These are phyloP conservation scores for Platyrinchus mystaceus DNA, from an alignment of 2,797 vertebrate genomes.

Conservation along the genomic window DNA sequence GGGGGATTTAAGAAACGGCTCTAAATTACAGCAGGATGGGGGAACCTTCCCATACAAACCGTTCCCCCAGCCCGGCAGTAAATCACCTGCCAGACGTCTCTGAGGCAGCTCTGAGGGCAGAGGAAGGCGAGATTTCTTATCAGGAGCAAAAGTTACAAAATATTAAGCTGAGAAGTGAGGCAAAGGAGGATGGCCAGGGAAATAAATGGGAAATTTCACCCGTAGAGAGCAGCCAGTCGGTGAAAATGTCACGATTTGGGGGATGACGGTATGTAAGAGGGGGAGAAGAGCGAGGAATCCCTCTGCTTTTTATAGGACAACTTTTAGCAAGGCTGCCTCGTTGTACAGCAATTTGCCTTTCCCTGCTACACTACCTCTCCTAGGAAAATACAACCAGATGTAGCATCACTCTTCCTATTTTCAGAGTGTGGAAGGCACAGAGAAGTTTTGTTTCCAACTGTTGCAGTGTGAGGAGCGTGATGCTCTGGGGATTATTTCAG, in stretches of 20 bases:
- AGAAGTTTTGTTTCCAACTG: neutral
- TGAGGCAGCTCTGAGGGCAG: neutral
- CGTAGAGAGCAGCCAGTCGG: neutral
- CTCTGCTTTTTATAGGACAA: neutral
- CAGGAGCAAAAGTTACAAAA: neutral
- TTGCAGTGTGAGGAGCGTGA: rapidly evolving
- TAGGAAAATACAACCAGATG: neutral
- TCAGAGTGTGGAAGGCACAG: neutral
- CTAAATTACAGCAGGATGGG: conserved; percentile 72
- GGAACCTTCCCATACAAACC: conserved; percentile 22
- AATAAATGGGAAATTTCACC: neutral
- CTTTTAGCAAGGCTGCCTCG: neutral
- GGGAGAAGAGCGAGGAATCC: neutral
- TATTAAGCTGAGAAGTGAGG: neutral
- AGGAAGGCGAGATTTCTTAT: neutral
- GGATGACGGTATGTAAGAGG: neutral
- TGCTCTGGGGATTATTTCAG: neutral
- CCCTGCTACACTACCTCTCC: neutral
- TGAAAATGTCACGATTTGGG: neutral
- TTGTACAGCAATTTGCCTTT: neutral
- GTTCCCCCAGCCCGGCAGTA: conserved; percentile 19
- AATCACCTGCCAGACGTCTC: conserved; percentile 55
- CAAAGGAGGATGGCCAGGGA: neutral
- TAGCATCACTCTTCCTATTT: neutral
- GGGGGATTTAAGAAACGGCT: conserved; percentile 67